Evolutionary conservation across 2,113 vertebrate genomes (phyloP).

Genomic region (Paracanthobrama guichenoti): DNA sequence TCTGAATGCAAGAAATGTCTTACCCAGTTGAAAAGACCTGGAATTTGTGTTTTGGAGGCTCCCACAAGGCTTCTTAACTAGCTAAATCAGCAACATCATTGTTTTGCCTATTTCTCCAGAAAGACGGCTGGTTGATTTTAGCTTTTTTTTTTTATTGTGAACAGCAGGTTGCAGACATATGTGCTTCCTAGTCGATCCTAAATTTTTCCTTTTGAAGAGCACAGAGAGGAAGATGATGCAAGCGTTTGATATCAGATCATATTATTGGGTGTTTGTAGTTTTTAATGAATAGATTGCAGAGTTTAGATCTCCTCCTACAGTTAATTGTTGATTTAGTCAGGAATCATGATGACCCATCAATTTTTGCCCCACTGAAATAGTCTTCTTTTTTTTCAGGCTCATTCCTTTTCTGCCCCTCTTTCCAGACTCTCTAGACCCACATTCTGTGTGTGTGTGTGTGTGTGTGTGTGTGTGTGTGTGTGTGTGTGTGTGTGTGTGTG

Average conservation of each 20-base stretch:
- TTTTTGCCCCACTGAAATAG: background rate
- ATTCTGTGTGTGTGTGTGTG: background rate
- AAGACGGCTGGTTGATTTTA: background rate
- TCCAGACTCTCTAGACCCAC: conserved; percentile 9
- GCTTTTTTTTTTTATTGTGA: background rate
- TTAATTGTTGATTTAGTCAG: background rate
- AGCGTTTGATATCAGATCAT: background rate
- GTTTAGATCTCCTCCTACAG: background rate
- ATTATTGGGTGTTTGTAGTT: background rate
- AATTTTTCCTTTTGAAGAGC: background rate
- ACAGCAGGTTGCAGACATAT: background rate
- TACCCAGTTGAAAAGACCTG: background rate
- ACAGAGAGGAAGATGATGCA: background rate
- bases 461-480: conserved; percentile 31
- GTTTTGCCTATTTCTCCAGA: background rate
- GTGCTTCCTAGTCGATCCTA: background rate
- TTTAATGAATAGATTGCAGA: background rate
- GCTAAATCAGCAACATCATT: background rate
- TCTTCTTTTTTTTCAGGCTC: conserved; percentile 21
- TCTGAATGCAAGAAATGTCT: background rate
- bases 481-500: background rate
- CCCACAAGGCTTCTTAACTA: background rate
- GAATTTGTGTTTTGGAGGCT: background rate
- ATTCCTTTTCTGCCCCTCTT: conserved; percentile 15
- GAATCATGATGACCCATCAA: background rate